These are phyloP conservation scores for Branchinecta sandiegonensis DNA, from an alignment of 2,888 invertebrate species.

Conservation along the genomic window DNA sequence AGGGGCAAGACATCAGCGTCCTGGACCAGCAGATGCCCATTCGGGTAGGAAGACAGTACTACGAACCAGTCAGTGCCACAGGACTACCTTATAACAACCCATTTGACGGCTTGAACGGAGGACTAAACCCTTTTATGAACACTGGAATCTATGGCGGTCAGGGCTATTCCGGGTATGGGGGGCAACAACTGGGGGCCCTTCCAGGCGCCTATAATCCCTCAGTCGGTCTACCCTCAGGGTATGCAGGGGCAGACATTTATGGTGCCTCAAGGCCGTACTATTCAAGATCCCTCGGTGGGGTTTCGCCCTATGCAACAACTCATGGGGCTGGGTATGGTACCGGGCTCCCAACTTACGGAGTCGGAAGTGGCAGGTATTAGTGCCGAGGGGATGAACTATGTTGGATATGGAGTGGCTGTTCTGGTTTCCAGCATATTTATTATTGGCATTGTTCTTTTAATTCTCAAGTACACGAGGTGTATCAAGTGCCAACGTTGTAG, in stretches of 20 bases:
- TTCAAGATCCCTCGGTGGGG: neutral
- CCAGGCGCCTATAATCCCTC: neutral
- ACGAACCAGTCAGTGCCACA: neutral
- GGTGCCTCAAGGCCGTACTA: neutral
- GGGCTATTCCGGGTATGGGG: neutral
- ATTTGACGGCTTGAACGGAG: neutral
- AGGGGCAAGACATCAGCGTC: neutral
- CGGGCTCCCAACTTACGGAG: neutral
- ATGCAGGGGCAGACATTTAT: conserved; percentile 1
- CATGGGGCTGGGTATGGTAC: neutral
- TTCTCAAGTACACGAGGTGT: conserved; percentile 1
- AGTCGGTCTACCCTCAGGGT: conserved; percentile 1
- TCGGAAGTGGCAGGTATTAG: neutral
- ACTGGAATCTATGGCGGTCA: conserved; percentile 3
- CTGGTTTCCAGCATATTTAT: neutral
- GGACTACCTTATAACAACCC: conserved; percentile 13
- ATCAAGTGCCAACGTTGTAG: conserved; percentile 3
- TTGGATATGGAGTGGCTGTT: conserved; percentile 5
- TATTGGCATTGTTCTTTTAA: neutral
- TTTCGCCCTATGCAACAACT: neutral
- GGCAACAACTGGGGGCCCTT: neutral
- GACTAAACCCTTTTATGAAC: conserved; percentile 8
- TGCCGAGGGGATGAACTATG: neutral
- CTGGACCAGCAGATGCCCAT: neutral
- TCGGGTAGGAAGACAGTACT: neutral